Evolutionary conservation across 2,888 invertebrate species (phyloP), one percentile per base, ranked within the genome.

Genomic region (Electrophaes corylata): DNA sequence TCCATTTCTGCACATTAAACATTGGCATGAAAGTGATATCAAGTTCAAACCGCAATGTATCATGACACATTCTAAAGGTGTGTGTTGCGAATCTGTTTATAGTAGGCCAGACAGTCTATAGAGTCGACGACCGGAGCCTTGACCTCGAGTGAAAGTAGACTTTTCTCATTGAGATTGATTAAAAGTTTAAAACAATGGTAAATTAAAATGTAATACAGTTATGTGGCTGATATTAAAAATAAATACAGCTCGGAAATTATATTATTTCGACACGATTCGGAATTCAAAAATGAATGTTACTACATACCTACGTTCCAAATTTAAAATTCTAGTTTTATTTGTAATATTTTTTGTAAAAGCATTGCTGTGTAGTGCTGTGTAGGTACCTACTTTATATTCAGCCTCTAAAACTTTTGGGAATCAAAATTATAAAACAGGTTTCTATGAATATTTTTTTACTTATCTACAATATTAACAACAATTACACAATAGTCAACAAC

Each of bases 401-500:
- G 20, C 3, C n/a, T 20, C 20, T 20, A 20, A 20, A 20, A 20
- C 20, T 29, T 29, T 37, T 37, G 10, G 16, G 37, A 10, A 37
- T 16, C n/a, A n/a, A n/a, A 37, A 3, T 10, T 16, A 37, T 16
- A 14, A 37, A 16, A 8, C 14, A 2, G 14, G n/a, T n/a, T 37
- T 37, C 10, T 16, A 37, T 10, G 8, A 16, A 6, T 14, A 23
- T 18, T 52, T 52, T 29, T 26, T 53, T 40, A 26, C 35, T 59
- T 72, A 71, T 71, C 67, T 81, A 10, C 10, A 79, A 71, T 81
- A 81, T 79, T 76, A 87, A 86, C 83, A 85, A 84, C 85, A 89
- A 86, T 83, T 90, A 91, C 83, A 86, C 84, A 91, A 81, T 88
- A 88, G 76, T 88, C 91, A 91, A 91, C 91, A 91, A 89, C 76